phyloP scores from a whole-genome alignment of 2,888 invertebrate species.

The Macaria liturata region DNA sequence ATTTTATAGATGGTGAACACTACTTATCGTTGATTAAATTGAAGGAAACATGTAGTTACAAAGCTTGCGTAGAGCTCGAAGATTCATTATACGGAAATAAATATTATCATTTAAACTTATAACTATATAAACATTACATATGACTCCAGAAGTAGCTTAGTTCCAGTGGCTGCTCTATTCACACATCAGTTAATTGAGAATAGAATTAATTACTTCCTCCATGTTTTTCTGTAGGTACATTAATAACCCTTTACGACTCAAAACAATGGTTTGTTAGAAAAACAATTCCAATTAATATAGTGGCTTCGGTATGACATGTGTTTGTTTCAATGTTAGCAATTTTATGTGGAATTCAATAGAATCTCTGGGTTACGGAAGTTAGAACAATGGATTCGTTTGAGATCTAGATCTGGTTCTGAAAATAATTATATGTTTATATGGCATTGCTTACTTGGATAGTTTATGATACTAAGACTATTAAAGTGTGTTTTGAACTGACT shows the following conservation, averaged over 20 bases:
- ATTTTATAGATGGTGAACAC: too few species aligned
- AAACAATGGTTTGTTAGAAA: constrained; percentile 61
- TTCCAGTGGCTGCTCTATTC: constrained; percentile 28
- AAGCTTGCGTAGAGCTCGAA: too few species aligned
- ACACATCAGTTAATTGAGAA: constrained; percentile 37
- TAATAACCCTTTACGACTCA: constrained; percentile 43
- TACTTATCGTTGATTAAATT: too few species aligned
- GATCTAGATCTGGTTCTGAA: constrained; percentile 19
- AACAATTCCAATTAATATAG: constrained; percentile 43
- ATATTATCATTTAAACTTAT: too few species aligned
- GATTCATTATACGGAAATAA: too few species aligned
- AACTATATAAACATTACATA: too few species aligned
- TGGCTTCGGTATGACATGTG: constrained; percentile 25
- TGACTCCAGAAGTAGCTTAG: not conserved
- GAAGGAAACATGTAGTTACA: too few species aligned
- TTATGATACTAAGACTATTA: not conserved
- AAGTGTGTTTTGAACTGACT: not conserved
- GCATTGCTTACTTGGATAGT: not conserved
- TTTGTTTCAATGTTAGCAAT: constrained; percentile 26
- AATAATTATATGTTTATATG: constrained; percentile 18
- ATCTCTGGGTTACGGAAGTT: constrained; percentile 26
- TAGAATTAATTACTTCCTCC: constrained; percentile 51
- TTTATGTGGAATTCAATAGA: constrained; percentile 29
- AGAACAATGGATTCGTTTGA: constrained; percentile 27
- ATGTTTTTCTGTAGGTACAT: constrained; percentile 46